These are phyloP conservation scores for Oscheius sp. DNA, from an alignment of 2,888 invertebrate genomes.

Conservation along the genomic window DNA sequence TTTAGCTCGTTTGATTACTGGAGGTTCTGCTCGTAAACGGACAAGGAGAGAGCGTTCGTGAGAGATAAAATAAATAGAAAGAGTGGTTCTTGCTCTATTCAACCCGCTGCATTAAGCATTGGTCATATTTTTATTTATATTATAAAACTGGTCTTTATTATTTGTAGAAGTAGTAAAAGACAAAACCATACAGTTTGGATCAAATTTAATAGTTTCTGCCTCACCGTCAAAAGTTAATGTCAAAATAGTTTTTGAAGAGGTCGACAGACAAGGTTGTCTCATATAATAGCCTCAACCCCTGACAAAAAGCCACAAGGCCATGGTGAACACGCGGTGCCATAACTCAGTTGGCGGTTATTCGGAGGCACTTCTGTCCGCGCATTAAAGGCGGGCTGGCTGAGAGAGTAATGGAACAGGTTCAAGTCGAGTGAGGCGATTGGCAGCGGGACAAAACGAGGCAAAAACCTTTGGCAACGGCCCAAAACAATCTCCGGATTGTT, in stretches of 20 bases:
- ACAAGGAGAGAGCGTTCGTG: too few species aligned
- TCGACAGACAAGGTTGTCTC: not conserved
- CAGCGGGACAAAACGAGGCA: too few species aligned
- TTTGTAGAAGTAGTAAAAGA: not conserved
- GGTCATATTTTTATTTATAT: too few species aligned
- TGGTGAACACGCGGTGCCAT: not conserved
- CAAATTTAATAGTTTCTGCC: not conserved
- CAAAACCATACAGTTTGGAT: not conserved
- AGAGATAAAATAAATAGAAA: too few species aligned
- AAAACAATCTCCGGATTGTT: too few species aligned
- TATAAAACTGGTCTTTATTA: not conserved
- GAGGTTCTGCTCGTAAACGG: too few species aligned
- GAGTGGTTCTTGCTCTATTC: too few species aligned
- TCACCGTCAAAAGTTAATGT: not conserved
- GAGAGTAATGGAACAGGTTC: conserved; percentile 29
- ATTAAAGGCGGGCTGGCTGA: conserved; percentile 16
- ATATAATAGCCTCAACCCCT: not conserved
- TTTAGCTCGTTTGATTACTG: too few species aligned
- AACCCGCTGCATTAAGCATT: too few species aligned
- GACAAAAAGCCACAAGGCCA: not conserved
- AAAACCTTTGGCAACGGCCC: too few species aligned
- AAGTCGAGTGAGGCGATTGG: too few species aligned
- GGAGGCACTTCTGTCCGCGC: conserved; percentile 16
- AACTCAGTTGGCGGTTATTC: conserved; percentile 16
- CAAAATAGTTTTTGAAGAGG: not conserved